phyloP scores from a whole-genome alignment of 2,888 invertebrate species.

The Dasysyrphus tricinctus region DNA sequence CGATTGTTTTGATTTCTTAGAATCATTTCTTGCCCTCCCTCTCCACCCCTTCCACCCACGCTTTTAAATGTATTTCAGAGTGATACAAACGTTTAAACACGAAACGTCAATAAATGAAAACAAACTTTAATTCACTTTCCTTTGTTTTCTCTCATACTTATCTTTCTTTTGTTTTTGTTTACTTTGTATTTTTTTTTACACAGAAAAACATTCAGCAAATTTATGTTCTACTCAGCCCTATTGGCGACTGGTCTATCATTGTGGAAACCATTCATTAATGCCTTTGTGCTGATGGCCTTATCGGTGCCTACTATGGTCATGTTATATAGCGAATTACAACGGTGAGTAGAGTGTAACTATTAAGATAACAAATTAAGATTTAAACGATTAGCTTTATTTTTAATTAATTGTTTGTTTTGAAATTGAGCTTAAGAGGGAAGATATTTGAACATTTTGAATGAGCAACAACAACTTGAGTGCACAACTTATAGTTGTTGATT shows the following conservation, averaged over 20 bases:
- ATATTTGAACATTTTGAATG: no score
- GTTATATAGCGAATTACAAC: slow-evolving; percentile 87
- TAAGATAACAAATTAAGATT: slow-evolving; percentile 15
- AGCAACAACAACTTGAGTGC: no score
- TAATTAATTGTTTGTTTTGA: slow-evolving; percentile 5
- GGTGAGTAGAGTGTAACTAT: slow-evolving; percentile 84
- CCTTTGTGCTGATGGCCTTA: slow-evolving; percentile 91
- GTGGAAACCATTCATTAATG: slow-evolving; percentile 91
- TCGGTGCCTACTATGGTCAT: slow-evolving; percentile 88
- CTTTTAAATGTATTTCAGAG: not conserved
- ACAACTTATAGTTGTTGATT: no score
- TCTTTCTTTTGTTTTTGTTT: not conserved
- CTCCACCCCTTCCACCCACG: not conserved
- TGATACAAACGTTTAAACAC: slow-evolving; percentile 7
- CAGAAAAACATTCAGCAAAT: slow-evolving; percentile 87
- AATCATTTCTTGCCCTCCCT: not conserved
- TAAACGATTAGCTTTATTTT: slow-evolving; percentile 6
- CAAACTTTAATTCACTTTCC: slow-evolving; percentile 21
- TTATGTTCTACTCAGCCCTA: slow-evolving; percentile 86
- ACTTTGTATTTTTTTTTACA: slow-evolving; percentile 42
- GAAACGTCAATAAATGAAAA: not conserved
- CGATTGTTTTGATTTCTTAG: not conserved
- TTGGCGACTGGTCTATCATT: slow-evolving; percentile 88
- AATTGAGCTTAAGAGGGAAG: not conserved
- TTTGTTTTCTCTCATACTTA: slow-evolving; percentile 8